A percentile compares a stretch with the other conserved stretches of the same genome.
Evolutionary conservation across 2,888 invertebrate species (phyloP).

Genomic region (Uloborus plumipes): DNA sequence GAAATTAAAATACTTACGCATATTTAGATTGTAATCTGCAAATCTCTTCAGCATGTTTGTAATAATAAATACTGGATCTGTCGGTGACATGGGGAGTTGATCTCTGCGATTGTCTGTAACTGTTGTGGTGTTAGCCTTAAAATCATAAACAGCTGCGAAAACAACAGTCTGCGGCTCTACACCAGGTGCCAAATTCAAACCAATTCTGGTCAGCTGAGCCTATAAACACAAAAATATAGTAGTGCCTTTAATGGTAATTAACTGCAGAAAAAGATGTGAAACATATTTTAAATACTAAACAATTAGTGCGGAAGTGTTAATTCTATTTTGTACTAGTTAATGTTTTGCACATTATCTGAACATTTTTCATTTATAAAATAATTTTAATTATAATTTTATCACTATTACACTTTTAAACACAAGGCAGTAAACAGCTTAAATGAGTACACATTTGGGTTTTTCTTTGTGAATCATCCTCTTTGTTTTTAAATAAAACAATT

Average conservation of each 20-base stretch:
- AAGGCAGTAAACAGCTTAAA: background rate
- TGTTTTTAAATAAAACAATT: too few relatives aligned
- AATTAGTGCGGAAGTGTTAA: too few relatives aligned
- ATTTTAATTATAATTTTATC: background rate
- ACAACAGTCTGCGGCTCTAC: conserved; percentile 83
- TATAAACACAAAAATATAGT: conserved; percentile 70
- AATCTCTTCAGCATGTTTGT: conserved; percentile 70
- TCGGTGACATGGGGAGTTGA: conserved; percentile 68
- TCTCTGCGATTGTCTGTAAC: conserved; percentile 79
- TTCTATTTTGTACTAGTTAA: too few relatives aligned
- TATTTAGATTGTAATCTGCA: conserved; percentile 70
- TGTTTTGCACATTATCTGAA: background rate
- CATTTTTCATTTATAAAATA: background rate
- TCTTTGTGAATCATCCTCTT: too few relatives aligned
- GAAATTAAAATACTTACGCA: conserved; percentile 49
- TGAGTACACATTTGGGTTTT: background rate
- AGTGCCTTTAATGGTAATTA: background rate
- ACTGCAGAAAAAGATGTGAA: background rate
- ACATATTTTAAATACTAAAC: too few relatives aligned
- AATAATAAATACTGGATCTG: conserved; percentile 68
- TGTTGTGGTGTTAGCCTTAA: conserved; percentile 86
- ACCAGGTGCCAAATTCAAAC: conserved; percentile 72
- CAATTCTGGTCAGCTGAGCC: conserved; percentile 82
- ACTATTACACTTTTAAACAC: background rate
- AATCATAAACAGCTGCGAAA: conserved; percentile 91